Conservation (phyloP, 2,888 invertebrate genomes). For the Tuberolachnus salignus region DNA sequence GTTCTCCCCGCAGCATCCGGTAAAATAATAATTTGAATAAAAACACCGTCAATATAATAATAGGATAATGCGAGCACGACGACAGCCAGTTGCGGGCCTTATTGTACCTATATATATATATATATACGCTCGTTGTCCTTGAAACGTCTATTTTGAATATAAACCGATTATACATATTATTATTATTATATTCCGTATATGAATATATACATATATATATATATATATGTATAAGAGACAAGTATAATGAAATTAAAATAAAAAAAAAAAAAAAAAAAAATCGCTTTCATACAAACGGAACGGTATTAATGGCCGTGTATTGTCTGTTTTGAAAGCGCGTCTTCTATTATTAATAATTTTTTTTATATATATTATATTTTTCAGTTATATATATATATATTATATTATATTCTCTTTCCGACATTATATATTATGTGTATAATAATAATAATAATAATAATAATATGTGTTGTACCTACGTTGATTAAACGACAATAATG, state of each 20-base stretch:
- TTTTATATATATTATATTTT: conserved; percentile 34
- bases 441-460: too few relatives aligned
- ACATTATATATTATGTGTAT: conserved; percentile 1
- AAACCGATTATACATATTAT: conserved; percentile 54
- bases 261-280: conserved; percentile 34
- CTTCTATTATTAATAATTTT: conserved; percentile 51
- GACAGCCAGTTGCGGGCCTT: conserved; percentile 37
- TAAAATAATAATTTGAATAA: conserved; percentile 55
- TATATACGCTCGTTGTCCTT: conserved; percentile 28
- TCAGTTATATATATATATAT: conserved; percentile 32
- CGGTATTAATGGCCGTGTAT: conserved; percentile 56
- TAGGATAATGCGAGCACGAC: conserved; percentile 56
- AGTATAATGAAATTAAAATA: conserved; percentile 47
- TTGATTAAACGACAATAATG: conserved; percentile 57
- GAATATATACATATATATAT: conserved; percentile 27
- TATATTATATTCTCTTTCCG: conserved; percentile 38
- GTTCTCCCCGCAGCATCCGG: conserved; percentile 49
- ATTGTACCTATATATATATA: conserved; percentile 19
- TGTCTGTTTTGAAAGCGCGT: conserved; percentile 57
- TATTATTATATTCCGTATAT: conserved; percentile 45
- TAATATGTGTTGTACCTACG: conserved; percentile 20
- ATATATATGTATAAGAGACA: conserved; percentile 48
- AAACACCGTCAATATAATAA: conserved; percentile 56
- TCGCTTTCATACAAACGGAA: conserved; percentile 56
- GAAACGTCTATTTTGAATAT: conserved; percentile 57